Evolutionary conservation across 2,113 vertebrate genomes (phyloP), one percentile per base, ranked within the genome.

Genomic region (Ceyx cyanopectus): DNA sequence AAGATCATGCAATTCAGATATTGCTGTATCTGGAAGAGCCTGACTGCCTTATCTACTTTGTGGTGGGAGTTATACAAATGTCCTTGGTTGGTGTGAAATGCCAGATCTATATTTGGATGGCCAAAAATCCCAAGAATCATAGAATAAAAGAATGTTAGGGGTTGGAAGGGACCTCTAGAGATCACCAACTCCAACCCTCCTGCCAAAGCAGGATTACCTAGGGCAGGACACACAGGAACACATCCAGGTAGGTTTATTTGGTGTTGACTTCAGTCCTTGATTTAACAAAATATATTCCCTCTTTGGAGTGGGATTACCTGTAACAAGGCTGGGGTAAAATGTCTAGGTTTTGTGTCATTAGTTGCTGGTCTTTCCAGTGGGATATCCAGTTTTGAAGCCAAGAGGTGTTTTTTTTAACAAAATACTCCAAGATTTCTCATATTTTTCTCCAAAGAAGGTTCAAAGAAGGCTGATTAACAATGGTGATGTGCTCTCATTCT

Each of bases 401-500:
- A 37, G 63, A 90, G 84, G 54, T 54, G 70, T 90, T 37, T 67
- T 89, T 70, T 91, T 75, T 87, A 69, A 73, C 29, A 70, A 50
- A 60, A 54, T 56, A 54, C 66, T 94, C 76, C 61, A 50, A 87
- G 20, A 22, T 62, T 87, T 89, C 67, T 83, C 87, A 94, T 87
- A 34, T 93, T 94, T 87, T 83, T 23, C 69, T 92, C 60, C 57
- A 50, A 92, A 81, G 43, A 75, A 91, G 32, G 63, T 94, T 96
- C 85, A 88, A 92, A 95, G 89, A 72, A 83, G 72, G 63, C n/a
- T 90, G 61, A 68, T 66, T 68, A 73, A 92, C 92, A 96, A 74
- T 78, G 41, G 72, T 81, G 63, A 76, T 30, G 29, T 87, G 60
- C 58, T 75, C 51, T 46, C 43, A 65, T 82, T 93, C 75, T 4